Evolutionary conservation across 1,140 invertebrate species (phyloP), one percentile per base, ranked within the genome.

Genomic region (Orchestia grillus): DNA sequence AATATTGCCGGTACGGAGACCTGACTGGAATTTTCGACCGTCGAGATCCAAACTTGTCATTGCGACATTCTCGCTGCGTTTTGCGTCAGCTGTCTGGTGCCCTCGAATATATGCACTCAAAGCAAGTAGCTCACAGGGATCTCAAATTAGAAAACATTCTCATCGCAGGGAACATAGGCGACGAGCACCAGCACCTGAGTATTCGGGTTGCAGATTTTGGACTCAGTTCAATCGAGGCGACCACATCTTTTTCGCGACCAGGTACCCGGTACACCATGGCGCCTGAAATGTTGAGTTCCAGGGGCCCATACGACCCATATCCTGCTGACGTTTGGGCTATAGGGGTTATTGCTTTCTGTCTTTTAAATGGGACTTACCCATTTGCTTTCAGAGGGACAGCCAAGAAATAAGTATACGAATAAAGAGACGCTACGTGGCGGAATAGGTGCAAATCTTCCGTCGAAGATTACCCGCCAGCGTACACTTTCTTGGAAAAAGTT

Each of bases 241-340:
- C 43, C 36, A 28, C 45, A 15, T 90, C 87, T 53, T 91, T 91
- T 87, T 91, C 96, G 87, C 87, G 87, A 16, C 87, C 90, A 28
- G 96, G 96, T 6, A 96, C 96, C 36, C 96, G 96, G 6, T 96
- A 96, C 53, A 53, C 96, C 44, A 96, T 96, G 96, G 96, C 96
- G 15, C 96, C 96, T 28, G 96, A 96, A 53, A 92, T 96, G 44
- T 44, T 96, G 41, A 45, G 28, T 41, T 90, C 87, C 19, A 45
- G 90, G 36, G 57, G 44, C 36, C 88, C 96, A n/a, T 96, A 96
- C 87, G 96, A 96, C 43, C 96, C 96, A 16, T 96, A 96, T 44
- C 87, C 47, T 41, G 77, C 96, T 47, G 96, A 96, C 87, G 87
- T 96, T 91, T 96, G 96, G 96, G 88, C 87, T 0, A 42, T 96